phyloP scores from a whole-genome alignment of 2,888 invertebrate genomes.

The Encarsia formosa region DNA sequence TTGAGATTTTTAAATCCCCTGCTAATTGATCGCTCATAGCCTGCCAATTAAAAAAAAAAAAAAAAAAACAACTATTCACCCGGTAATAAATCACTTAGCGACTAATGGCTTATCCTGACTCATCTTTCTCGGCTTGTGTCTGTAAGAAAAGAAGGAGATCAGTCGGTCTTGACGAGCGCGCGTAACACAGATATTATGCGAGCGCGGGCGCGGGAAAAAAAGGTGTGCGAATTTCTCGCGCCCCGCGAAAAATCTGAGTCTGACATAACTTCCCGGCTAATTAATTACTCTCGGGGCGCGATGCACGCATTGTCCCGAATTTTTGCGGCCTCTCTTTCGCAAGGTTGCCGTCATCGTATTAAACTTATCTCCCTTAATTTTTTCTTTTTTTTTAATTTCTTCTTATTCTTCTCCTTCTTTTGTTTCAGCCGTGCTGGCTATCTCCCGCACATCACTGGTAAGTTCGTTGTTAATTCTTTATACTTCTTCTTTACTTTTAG shows the following conservation, averaged over 20 bases:
- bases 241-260: slow-evolving; percentile 38
- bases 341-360: slow-evolving; percentile 25
- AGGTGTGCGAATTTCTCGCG: slow-evolving; percentile 34
- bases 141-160: slow-evolving; percentile 6
- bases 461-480: slow-evolving; percentile 30
- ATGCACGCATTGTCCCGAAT: slow-evolving; percentile 39
- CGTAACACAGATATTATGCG: slow-evolving; percentile 24
- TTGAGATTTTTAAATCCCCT: too few species aligned
- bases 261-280: slow-evolving; percentile 49
- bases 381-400: slow-evolving; percentile 2
- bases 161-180: neutral
- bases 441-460: slow-evolving; percentile 41
- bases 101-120: too few species aligned
- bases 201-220: slow-evolving; percentile 18
- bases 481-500: neutral
- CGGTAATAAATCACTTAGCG: too few species aligned
- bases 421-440: slow-evolving; percentile 47
- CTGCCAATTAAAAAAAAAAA: too few species aligned
- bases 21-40: too few species aligned
- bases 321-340: slow-evolving; percentile 23
- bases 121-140: too few species aligned
- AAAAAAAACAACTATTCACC: too few species aligned
- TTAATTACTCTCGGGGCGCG: slow-evolving; percentile 44
- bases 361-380: slow-evolving; percentile 22
- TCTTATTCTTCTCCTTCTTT: slow-evolving; percentile 28